These are phyloP conservation scores for Oophaga sylvatica DNA, from an alignment of 2,797 vertebrate species.

Conservation along the genomic window DNA sequence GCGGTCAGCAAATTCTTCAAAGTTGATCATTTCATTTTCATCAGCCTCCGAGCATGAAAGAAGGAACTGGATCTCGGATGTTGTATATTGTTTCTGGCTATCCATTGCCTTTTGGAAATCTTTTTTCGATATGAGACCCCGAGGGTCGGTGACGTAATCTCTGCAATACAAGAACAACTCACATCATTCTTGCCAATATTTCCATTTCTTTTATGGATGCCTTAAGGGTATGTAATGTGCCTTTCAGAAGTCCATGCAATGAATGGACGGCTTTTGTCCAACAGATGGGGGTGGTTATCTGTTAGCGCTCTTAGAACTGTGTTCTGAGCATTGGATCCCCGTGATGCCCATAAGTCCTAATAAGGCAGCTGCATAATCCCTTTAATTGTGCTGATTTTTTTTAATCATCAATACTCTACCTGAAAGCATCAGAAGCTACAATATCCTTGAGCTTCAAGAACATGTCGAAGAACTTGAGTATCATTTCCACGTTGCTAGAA, in stretches of 20 bases:
- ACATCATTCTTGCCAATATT: not conserved
- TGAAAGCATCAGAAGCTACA: constrained; percentile 92
- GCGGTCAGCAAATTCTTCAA: constrained; percentile 90
- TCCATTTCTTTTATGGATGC: not conserved
- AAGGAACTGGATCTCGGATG: constrained; percentile 93
- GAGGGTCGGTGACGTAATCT: constrained; percentile 89
- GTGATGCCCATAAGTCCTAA: not conserved
- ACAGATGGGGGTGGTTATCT: too few species aligned
- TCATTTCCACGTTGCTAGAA: constrained; percentile 98
- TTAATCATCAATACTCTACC: constrained; percentile 51
- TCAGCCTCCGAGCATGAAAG: constrained; percentile 94
- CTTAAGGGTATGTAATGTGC: too few species aligned
- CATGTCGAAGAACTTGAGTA: constrained; percentile 99
- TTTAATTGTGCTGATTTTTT: not conserved
- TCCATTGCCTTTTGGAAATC: constrained; percentile 99
- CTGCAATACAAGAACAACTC: constrained; percentile 38
- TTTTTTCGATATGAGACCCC: constrained; percentile 95
- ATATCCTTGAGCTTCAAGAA: constrained; percentile 98
- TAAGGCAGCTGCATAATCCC: not conserved
- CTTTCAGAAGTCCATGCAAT: not conserved
- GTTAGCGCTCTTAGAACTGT: too few species aligned
- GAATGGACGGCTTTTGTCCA: too few species aligned
- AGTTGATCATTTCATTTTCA: constrained; percentile 98
- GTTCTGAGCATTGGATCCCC: not conserved
- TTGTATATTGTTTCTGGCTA: constrained; percentile 92